phyloP scores from a whole-genome alignment of 1,140 invertebrate species.

The Onthophagus taurus region DNA sequence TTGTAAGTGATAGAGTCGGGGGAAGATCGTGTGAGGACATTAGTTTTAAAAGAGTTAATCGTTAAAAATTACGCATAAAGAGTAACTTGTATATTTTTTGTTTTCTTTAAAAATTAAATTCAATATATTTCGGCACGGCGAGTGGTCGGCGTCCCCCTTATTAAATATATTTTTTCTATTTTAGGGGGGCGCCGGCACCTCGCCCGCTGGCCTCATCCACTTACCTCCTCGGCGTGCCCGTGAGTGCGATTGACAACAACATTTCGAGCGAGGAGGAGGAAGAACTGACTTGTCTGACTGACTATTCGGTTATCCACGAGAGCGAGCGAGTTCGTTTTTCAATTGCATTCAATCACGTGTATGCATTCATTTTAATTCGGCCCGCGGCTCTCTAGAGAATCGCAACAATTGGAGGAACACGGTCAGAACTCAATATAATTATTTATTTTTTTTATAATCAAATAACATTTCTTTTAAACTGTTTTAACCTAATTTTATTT shows the following conservation, averaged over 20 bases:
- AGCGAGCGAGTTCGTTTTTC: conserved; percentile 3
- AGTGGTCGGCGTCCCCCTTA: conserved; percentile 5
- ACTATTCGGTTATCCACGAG: conserved; percentile 10
- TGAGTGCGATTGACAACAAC: conserved; percentile 16
- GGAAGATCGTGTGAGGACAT: too few species aligned
- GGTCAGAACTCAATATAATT: background rate
- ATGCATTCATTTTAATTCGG: conserved; percentile 11
- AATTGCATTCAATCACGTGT: conserved; percentile 2
- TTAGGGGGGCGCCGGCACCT: conserved; percentile 11
- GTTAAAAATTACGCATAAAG: too few species aligned
- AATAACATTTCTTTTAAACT: too few species aligned
- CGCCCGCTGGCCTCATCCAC: conserved; percentile 36
- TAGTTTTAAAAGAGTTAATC: too few species aligned
- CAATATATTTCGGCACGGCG: too few species aligned
- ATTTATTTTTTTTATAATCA: too few species aligned
- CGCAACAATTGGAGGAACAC: conserved; percentile 11
- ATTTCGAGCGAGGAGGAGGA: conserved; percentile 8
- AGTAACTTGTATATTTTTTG: too few species aligned
- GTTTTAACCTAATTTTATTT: too few species aligned
- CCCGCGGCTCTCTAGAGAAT: conserved; percentile 12
- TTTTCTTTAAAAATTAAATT: too few species aligned
- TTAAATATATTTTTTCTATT: too few species aligned
- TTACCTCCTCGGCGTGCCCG: conserved; percentile 38
- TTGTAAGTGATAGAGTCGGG: too few species aligned
- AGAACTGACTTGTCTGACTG: conserved; percentile 10